Conservation (phyloP, 2,797 vertebrate genomes). For the Chelon auratus region DNA sequence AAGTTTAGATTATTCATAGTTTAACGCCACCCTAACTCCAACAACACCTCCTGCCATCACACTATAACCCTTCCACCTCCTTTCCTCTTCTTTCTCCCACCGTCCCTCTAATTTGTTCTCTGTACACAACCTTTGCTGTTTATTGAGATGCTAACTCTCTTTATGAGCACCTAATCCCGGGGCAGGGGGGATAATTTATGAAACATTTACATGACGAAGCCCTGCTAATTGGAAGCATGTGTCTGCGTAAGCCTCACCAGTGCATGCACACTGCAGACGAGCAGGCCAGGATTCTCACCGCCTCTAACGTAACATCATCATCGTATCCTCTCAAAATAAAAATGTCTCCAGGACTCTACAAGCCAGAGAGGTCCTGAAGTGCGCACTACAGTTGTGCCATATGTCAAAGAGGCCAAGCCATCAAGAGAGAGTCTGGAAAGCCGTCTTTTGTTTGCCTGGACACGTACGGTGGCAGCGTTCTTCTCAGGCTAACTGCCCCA, state of each 20-base stretch:
- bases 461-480: constrained; percentile 59
- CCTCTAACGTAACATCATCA: constrained; percentile 66
- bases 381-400: constrained; percentile 20
- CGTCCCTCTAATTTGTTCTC: constrained; percentile 77
- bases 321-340: constrained; percentile 57
- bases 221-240: constrained; percentile 99
- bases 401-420: constrained; percentile 53
- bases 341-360: background rate
- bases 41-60: constrained; percentile 3
- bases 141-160: constrained; percentile 97
- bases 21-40: constrained; percentile 11
- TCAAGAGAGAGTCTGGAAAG: constrained; percentile 48
- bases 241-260: constrained; percentile 93
- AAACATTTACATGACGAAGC: constrained; percentile 99
- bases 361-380: constrained; percentile 9
- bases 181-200: constrained; percentile 97
- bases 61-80: constrained; percentile 15
- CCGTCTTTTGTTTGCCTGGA: constrained; percentile 75
- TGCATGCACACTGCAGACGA: constrained; percentile 89
- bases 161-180: constrained; percentile 98
- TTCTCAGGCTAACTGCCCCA: constrained; percentile 74
- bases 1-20: constrained; percentile 22
- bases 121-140: constrained; percentile 87
- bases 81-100: constrained; percentile 24
- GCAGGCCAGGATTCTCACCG: constrained; percentile 53